Base-by-base conservation (phyloP, 1,140 invertebrate species). In the Heliothis subflexa region DNA sequence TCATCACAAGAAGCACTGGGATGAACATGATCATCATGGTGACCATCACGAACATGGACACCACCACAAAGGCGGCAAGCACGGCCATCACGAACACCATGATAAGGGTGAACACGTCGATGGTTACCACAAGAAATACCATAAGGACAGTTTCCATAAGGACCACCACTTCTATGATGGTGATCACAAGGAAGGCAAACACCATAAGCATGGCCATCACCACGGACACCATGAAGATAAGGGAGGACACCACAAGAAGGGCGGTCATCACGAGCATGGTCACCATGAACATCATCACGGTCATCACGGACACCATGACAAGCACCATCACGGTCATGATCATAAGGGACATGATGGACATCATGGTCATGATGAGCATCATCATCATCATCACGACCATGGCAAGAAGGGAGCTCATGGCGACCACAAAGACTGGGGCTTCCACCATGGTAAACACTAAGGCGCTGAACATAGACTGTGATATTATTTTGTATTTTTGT, bases 161-260 rank as follows among this genome's bases (percentile, higher is more conserved):
- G 92, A 94, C 61, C 91, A 93, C 81, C 90, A 93, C 88, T 94
- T 94, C 80, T 93, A 94, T 79, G 92, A 93, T 82, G 90, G 89
- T 71, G 89, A 93, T 81, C 91, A 94, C 75, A 62, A 91, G 1
- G 90, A 91, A 83, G 92, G 92, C 81, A 93, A 93, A 77, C 92
- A 93, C 61, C 92, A 93, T 76, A 93, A 93, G 57, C 90, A 93
- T 49, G 92, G 92, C 5, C 72, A 94, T 33, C 92, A 94, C 76
- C 89, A 94, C 68, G 90, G 90, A 33, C 91, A 94, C 78, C 92
- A 94, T 13, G 86, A 89, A 0, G 81, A 94, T 14, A 80, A 92
- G 3, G 91, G 86, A 45, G 91, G 89, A 25, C 83, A 87, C 50
- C 91, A 93, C 86, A 93, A 93, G 85, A 93, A 93, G 81, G 92